phyloP scores from a whole-genome alignment of 2,797 vertebrate genomes.

The Rhinogobio ventralis region DNA sequence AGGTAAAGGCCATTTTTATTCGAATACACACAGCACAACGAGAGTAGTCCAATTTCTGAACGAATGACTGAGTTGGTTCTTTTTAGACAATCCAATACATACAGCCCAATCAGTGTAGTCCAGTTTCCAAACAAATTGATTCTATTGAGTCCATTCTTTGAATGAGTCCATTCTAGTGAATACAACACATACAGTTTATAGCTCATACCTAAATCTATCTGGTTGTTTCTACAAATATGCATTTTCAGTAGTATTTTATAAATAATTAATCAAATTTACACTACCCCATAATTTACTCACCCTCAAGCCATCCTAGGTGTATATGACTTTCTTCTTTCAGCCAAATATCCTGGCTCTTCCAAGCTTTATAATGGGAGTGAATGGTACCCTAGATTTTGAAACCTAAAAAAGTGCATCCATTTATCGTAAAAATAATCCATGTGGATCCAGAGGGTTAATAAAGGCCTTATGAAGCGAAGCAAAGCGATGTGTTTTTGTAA shows the following conservation, averaged over 20 bases:
- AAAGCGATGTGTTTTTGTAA: too few species aligned
- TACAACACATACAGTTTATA: background rate
- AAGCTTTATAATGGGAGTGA: background rate
- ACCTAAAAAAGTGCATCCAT: background rate
- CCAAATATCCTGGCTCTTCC: background rate
- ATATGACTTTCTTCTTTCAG: background rate
- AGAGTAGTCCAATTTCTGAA: background rate
- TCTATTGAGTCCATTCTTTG: background rate
- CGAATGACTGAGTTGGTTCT: background rate
- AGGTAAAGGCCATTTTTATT: constrained; percentile 78
- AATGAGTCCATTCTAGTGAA: background rate
- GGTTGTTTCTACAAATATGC: background rate
- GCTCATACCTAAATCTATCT: background rate
- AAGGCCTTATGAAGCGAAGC: too few species aligned
- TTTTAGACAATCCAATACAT: background rate
- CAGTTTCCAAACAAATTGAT: background rate
- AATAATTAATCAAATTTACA: background rate
- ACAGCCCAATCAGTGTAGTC: background rate
- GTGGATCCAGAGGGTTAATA: too few species aligned
- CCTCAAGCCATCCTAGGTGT: background rate
- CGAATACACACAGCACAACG: background rate
- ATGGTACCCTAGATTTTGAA: background rate
- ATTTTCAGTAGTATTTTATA: background rate
- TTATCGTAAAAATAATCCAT: background rate
- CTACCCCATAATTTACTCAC: too few species aligned